Evolutionary conservation across 2,888 invertebrate genomes (phyloP), one percentile per base, ranked within the genome.

Genomic region (Polydrusus tereticollis): DNA sequence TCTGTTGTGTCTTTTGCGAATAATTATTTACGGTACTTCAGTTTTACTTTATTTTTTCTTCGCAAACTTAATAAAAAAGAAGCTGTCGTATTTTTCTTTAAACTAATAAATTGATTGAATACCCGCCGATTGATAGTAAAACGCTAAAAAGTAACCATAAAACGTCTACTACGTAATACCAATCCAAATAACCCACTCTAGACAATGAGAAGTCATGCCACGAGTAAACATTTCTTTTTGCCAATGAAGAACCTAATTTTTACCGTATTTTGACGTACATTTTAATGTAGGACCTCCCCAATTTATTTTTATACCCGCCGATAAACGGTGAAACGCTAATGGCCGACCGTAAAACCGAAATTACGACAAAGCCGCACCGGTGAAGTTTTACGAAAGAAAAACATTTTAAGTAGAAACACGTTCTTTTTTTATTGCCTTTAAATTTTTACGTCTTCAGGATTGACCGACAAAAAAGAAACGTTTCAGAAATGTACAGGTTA

Each of bases 391-490:
- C 23, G 33, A 47, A 23, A 55, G 20, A 23, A n/a, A 50, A 64
- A 50, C 64, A 64, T 64, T 64, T 63, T 50, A 50, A 64, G 33
- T 36, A 29, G 52, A 20, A 50, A 33, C 67, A 67, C 67, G 67
- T 67, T 58, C 67, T 14, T 29, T 45, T 58, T 67, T 67, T 67
- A 67, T 58, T 33, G 45, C 58, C 33, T 45, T 57, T 67, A 57
- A 43, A 67, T 58, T 67, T 67, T 67, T 67, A 67, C 58, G 10
- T 47, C 43, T 45, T 29, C 14, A 67, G n/a, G 66, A 67, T 58
- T 67, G 67, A 66, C 66, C 58, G 21, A 45, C 47, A 43, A 67
- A 67, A 26, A 45, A 58, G n/a, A 58, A 43, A 10, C 6, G 52
- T 62, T 8, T 64, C 20, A 12, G 8, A 47, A 47, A 21, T 52